Evolutionary conservation across 2,888 invertebrate genomes (phyloP).

Genomic region (Zaprionus bogoriensis): DNA sequence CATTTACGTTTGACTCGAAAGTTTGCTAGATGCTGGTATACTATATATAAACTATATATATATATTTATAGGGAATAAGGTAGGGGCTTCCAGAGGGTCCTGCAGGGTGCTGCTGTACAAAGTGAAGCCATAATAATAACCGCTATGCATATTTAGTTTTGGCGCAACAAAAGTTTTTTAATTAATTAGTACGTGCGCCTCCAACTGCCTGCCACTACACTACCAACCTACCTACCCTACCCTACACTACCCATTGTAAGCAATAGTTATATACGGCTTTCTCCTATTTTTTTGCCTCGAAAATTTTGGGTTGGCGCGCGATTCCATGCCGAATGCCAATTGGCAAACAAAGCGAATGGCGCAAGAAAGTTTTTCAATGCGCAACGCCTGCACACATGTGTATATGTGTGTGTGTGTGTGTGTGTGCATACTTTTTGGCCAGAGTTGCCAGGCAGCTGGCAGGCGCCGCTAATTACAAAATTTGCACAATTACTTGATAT

Average conservation of each 20-base stretch:
- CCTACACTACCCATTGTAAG: neutral
- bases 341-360: constrained; percentile 41
- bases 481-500: constrained; percentile 26
- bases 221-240: neutral
- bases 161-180: constrained; percentile 65
- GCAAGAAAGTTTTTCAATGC: constrained; percentile 50
- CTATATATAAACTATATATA: neutral
- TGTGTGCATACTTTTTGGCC: neutral
- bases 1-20: constrained; percentile 36
- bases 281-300: neutral
- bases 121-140: constrained; percentile 65
- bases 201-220: neutral
- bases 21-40: constrained; percentile 11
- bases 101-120: constrained; percentile 26
- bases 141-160: constrained; percentile 72
- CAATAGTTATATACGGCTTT: constrained; percentile 31
- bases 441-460: constrained; percentile 45
- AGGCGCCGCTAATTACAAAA: constrained; percentile 34
- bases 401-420: neutral
- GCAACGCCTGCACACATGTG: constrained; percentile 40
- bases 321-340: constrained; percentile 38
- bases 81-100: no score
- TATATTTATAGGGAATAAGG: neutral
- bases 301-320: neutral
- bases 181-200: constrained; percentile 69